Evolutionary conservation across 2,888 invertebrate genomes (phyloP).

Genomic region (Pristionchus japonicus): DNA sequence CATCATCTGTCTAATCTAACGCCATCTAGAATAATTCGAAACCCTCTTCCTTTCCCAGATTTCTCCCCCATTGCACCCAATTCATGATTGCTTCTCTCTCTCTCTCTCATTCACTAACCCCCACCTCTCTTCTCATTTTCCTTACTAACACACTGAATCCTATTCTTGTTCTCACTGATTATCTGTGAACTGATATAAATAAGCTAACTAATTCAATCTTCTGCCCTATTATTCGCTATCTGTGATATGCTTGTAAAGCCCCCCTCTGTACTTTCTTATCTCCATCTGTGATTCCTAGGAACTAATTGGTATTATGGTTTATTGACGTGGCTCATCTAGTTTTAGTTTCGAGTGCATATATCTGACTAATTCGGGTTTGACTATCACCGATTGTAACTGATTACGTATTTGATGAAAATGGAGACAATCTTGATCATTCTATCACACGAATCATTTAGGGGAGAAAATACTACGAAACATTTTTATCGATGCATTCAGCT

Average conservation of each 20-base stretch:
- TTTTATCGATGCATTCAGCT: conserved; percentile 1
- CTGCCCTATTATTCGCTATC: neutral
- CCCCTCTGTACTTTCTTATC: neutral
- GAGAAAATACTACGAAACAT: neutral
- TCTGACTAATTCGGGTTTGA: neutral
- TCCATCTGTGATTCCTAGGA: neutral
- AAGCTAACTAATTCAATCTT: neutral
- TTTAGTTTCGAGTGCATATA: neutral
- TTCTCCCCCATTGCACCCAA: conserved; percentile 28
- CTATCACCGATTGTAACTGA: neutral
- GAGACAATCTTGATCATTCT: neutral
- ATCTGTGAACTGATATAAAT: neutral
- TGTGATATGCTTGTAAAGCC: conserved; percentile 33
- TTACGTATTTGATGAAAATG: neutral
- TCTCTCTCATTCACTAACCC: neutral
- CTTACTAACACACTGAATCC: neutral
- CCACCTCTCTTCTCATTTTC: too few relatives aligned
- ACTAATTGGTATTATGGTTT: conserved; percentile 10
- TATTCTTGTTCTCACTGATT: neutral
- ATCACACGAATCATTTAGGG: neutral
- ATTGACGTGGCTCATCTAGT: neutral
- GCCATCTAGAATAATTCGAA: neutral
- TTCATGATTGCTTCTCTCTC: neutral
- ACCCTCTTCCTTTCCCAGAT: conserved; percentile 10
- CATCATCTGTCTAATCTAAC: neutral